Evolutionary conservation across 2,888 invertebrate genomes (phyloP).

Genomic region (Eupithecia exiguata): DNA sequence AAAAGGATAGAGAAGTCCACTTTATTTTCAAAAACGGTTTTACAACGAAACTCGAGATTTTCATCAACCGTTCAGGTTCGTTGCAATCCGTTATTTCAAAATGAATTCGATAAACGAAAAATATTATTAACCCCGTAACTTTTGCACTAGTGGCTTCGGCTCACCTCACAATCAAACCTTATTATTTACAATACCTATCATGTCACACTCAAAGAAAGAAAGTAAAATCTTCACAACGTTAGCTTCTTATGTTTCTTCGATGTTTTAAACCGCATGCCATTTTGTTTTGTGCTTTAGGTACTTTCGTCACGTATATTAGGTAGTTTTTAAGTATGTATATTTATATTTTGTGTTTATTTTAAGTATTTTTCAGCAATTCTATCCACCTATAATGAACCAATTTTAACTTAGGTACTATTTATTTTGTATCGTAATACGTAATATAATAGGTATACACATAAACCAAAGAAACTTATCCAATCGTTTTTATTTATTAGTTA

Average conservation of each 20-base stretch:
- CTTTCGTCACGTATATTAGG: neutral
- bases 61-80: neutral
- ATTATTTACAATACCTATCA: neutral
- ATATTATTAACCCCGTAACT: neutral
- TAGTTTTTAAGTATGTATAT: neutral
- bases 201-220: neutral
- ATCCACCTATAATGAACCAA: neutral
- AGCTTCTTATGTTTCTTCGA: conserved; percentile 36
- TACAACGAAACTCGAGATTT: neutral
- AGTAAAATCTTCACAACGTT: conserved; percentile 21
- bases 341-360: conserved; percentile 7
- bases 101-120: neutral
- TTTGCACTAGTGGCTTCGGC: neutral
- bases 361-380: neutral
- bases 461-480: neutral
- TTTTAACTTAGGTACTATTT: neutral
- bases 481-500: no score
- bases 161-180: neutral
- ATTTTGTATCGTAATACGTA: no score
- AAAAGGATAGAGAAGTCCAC: neutral
- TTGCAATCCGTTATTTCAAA: neutral
- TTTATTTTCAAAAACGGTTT: neutral
- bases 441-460: no score
- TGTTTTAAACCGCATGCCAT: conserved; percentile 16
- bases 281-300: neutral